A percentile compares a stretch with the other conserved stretches of the same genome.
phyloP scores from a whole-genome alignment of 53 echinoderm and acorn worm genomes.

The Holothuria scabra region DNA sequence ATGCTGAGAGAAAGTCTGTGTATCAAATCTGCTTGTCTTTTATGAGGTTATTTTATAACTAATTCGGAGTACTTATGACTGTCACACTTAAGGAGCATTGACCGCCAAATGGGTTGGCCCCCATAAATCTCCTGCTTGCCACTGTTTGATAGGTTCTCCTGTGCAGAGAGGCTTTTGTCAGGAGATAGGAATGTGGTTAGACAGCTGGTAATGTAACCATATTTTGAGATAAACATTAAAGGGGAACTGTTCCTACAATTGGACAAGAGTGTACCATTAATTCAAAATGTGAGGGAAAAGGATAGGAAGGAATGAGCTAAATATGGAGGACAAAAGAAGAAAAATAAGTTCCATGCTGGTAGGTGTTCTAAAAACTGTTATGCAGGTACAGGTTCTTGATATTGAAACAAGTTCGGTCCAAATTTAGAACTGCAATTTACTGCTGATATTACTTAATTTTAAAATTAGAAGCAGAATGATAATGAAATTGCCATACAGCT shows the following conservation, averaged over 20 bases:
- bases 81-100: slow-evolving; percentile 14
- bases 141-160: neutral
- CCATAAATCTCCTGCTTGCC: slow-evolving; percentile 11
- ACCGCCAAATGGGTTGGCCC: slow-evolving; percentile 38
- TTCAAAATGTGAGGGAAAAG: too few species aligned
- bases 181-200: slow-evolving; percentile 25
- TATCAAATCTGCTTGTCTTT: slow-evolving; percentile 27
- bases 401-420: too few species aligned
- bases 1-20: slow-evolving; percentile 28
- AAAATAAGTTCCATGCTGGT: too few species aligned
- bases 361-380: too few species aligned
- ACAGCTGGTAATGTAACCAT: slow-evolving; percentile 27
- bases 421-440: too few species aligned
- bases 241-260: neutral
- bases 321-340: too few species aligned
- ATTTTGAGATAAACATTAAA: slow-evolving; percentile 21
- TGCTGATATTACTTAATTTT: too few species aligned
- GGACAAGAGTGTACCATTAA: too few species aligned
- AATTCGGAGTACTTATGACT: slow-evolving; percentile 7
- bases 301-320: too few species aligned
- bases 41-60: slow-evolving; percentile 26
- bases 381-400: too few species aligned
- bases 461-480: too few species aligned
- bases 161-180: neutral
- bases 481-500: too few species aligned